A percentile compares a stretch with the other conserved stretches of the same genome.
Conservation (phyloP, 2,797 vertebrate genomes). For the Gallinago stenura region DNA sequence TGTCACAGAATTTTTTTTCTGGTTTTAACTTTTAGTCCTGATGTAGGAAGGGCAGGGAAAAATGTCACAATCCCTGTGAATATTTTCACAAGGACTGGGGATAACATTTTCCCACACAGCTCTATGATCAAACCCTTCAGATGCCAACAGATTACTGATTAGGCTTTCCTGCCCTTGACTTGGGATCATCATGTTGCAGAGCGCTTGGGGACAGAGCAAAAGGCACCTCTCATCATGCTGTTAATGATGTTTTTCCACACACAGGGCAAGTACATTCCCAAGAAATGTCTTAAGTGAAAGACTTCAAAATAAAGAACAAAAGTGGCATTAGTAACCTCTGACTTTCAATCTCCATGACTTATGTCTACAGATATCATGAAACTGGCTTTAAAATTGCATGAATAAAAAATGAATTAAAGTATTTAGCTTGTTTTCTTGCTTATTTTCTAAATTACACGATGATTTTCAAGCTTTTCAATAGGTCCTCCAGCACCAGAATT, state of each 20-base stretch:
- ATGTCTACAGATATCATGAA: neutral
- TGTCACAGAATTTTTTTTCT: neutral
- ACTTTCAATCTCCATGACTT: neutral
- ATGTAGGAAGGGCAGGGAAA: neutral
- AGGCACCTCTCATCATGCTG: slow-evolving; percentile 28
- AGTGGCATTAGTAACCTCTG: neutral
- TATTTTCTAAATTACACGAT: neutral
- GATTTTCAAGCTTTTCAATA: neutral
- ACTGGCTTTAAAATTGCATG: neutral
- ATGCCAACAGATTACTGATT: slow-evolving; percentile 28
- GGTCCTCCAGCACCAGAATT: neutral
- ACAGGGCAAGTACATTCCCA: neutral
- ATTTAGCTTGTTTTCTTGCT: neutral
- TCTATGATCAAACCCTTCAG: neutral
- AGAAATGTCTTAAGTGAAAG: neutral
- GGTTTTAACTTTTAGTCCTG: neutral
- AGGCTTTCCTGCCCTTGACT: slow-evolving; percentile 9
- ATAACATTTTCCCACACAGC: slow-evolving; percentile 37
- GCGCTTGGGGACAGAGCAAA: slow-evolving; percentile 17
- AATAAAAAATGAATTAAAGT: neutral
- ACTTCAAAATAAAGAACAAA: slow-evolving; percentile 1
- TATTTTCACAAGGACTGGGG: neutral
- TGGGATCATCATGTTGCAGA: neutral
- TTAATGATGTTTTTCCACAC: slow-evolving; percentile 40
- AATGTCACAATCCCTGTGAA: neutral